Conservation (phyloP, 2,113 vertebrate genomes). For the Cephalopholis sonnerati region DNA sequence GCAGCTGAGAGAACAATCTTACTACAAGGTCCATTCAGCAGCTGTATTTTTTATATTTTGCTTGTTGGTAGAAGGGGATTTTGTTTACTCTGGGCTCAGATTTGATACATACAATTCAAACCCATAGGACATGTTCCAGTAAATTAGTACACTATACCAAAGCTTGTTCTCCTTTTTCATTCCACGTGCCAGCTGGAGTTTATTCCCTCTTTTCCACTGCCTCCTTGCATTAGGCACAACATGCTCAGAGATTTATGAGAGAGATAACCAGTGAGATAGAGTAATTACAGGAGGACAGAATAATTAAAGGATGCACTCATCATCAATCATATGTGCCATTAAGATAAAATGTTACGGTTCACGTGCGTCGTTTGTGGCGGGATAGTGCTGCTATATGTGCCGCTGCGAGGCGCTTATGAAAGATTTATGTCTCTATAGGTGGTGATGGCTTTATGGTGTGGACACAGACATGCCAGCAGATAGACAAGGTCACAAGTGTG, state of each 20-base stretch:
- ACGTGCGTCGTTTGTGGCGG: constrained; percentile 11
- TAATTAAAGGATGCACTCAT: constrained; percentile 64
- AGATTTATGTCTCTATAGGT: constrained; percentile 58
- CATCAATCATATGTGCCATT: constrained; percentile 50
- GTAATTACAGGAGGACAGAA: constrained; percentile 61
- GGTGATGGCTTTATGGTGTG: constrained; percentile 20
- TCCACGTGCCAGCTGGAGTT: not conserved
- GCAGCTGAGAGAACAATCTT: not conserved
- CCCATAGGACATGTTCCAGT: not conserved
- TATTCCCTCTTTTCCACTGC: constrained; percentile 11
- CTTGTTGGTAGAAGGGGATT: not conserved
- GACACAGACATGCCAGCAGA: constrained; percentile 3
- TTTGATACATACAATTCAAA: constrained; percentile 5
- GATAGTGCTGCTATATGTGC: constrained; percentile 13
- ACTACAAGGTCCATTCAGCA: not conserved
- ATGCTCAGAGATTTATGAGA: constrained; percentile 48
- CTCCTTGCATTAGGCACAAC: constrained; percentile 19
- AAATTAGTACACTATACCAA: constrained; percentile 1
- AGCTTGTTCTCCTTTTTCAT: constrained; percentile 4
- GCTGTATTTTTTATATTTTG: not conserved
- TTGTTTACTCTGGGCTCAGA: not conserved
- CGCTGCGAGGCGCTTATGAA: constrained; percentile 11
- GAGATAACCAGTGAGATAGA: constrained; percentile 41
- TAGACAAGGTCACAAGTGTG: constrained; percentile 37
- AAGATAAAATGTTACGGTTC: constrained; percentile 42